phyloP scores from a whole-genome alignment of 2,888 invertebrate genomes.

The Chalcosyrphus nemorum region DNA sequence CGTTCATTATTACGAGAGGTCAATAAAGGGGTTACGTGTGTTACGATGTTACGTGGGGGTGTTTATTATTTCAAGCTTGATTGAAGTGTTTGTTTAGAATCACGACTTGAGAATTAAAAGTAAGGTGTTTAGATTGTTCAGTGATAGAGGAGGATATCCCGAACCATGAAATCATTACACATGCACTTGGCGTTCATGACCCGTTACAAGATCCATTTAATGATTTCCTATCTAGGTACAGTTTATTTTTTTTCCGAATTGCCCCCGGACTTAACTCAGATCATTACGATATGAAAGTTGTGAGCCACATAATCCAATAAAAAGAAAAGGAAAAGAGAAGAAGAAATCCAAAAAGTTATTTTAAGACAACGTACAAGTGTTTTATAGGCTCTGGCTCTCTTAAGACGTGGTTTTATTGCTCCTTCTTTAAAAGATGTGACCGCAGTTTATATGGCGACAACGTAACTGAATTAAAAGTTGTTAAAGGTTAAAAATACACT shows the following conservation, averaged over 20 bases:
- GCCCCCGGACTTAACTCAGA: neutral
- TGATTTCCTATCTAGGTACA: neutral
- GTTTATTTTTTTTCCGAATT: neutral
- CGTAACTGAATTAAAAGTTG: neutral
- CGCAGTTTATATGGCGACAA: neutral
- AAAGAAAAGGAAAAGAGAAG: no score
- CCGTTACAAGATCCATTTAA: neutral
- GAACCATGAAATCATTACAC: neutral
- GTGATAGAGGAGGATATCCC: neutral
- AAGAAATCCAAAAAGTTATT: no score
- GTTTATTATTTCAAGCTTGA: conserved; percentile 13
- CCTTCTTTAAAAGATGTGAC: neutral
- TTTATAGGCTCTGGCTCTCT: no score
- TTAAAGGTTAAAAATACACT: neutral
- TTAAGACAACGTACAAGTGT: no score
- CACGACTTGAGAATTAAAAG: neutral
- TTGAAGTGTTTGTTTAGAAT: neutral
- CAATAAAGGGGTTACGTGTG: neutral
- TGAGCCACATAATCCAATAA: no score
- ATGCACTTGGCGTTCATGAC: conserved; percentile 9
- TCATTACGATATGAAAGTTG: neutral
- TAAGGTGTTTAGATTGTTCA: neutral
- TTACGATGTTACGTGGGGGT: neutral
- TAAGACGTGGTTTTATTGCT: neutral
- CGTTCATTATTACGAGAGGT: neutral